Conservation (phyloP, 2,113 vertebrate species). For the Perccottus glenii region DNA sequence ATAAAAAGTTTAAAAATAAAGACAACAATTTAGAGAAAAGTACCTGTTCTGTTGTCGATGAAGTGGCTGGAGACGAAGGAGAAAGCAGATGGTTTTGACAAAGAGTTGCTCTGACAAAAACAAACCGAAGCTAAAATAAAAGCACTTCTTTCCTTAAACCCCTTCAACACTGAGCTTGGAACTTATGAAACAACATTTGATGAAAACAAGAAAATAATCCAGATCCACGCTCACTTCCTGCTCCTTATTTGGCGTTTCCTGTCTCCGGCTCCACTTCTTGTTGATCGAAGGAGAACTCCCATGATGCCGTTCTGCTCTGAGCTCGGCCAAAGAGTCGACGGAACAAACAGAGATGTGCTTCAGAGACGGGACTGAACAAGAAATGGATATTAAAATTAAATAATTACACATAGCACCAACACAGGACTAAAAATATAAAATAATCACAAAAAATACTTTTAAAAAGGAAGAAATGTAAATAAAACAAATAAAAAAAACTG, state of each 20-base stretch:
- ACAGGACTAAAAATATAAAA: not conserved
- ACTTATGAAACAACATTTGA: too few species aligned
- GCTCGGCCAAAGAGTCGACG: conserved; percentile 33
- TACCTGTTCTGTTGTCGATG: not conserved
- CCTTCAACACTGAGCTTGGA: too few species aligned
- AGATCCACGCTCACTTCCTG: not conserved
- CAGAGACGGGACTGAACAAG: not conserved
- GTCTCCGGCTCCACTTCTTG: not conserved
- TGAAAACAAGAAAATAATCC: too few species aligned
- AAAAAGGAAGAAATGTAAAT: too few species aligned
- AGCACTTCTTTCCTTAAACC: too few species aligned
- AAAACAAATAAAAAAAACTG: too few species aligned
- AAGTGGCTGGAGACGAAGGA: not conserved
- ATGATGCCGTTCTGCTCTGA: conserved; percentile 28
- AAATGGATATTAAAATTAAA: not conserved
- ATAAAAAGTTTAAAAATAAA: too few species aligned
- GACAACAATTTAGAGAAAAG: too few species aligned
- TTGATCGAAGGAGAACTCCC: conserved; percentile 12
- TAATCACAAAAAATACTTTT: not conserved
- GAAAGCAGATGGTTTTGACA: not conserved
- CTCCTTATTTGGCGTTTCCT: not conserved
- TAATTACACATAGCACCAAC: not conserved
- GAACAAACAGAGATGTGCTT: conserved; percentile 20
- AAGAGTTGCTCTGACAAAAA: not conserved
- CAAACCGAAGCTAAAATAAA: too few species aligned